Evolutionary conservation across 1,140 invertebrate species (phyloP).

Genomic region (Tetramorium simillimum): DNA sequence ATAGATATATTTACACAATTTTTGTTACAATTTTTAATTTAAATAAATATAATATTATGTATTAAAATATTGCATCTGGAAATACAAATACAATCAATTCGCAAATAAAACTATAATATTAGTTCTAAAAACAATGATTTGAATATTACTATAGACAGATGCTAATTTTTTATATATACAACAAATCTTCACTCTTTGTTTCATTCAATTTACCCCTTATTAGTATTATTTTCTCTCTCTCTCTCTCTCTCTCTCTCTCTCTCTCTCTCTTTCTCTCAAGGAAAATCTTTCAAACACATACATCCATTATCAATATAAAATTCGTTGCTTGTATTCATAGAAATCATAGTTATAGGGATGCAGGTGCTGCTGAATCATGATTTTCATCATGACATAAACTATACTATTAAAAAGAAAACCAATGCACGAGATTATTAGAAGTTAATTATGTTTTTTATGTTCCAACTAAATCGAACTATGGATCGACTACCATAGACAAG

Average conservation of each 20-base stretch:
- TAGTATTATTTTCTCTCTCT: not conserved
- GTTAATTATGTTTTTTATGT: slow-evolving; percentile 38
- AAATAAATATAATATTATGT: not conserved
- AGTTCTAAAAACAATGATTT: not conserved
- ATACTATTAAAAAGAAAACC: slow-evolving; percentile 21
- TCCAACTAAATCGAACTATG: slow-evolving; percentile 29
- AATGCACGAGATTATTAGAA: slow-evolving; percentile 12
- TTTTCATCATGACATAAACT: slow-evolving; percentile 15
- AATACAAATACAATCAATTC: not conserved
- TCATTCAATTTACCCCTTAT: too few relatives aligned
- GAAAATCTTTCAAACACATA: slow-evolving; percentile 61
- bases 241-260: too few relatives aligned
- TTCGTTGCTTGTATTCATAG: slow-evolving; percentile 43
- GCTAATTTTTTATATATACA: slow-evolving; percentile 76
- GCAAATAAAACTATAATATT: not conserved
- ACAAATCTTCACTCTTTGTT: slow-evolving; percentile 66
- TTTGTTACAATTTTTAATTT: not conserved
- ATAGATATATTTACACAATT: not conserved
- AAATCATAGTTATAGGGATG: slow-evolving; percentile 40
- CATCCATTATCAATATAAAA: slow-evolving; percentile 76
- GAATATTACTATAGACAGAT: slow-evolving; percentile 74
- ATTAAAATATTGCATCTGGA: not conserved
- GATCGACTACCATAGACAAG: not conserved
- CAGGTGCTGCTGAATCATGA: slow-evolving; percentile 61
- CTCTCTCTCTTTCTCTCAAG: not conserved